Conservation (phyloP, 2,113 vertebrate species). For the Chaetura pelagica region DNA sequence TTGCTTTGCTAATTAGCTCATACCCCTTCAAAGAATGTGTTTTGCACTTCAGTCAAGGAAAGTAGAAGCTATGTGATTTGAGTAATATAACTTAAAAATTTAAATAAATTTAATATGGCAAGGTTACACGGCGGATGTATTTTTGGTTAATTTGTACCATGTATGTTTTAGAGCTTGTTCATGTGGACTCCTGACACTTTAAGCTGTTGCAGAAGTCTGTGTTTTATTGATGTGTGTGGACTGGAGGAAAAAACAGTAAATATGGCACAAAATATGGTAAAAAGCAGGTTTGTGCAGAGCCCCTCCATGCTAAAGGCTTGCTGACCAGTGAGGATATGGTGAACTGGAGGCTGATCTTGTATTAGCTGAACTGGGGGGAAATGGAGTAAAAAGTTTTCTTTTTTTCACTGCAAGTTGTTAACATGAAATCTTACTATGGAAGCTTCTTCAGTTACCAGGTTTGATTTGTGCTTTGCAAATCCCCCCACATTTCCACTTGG, state of each 20-base stretch:
- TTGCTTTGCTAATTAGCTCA: conserved; percentile 20
- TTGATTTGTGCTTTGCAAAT: not conserved
- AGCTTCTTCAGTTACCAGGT: not conserved
- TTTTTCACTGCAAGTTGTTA: not conserved
- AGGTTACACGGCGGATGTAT: not conserved
- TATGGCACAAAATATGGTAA: not conserved
- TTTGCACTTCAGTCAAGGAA: not conserved
- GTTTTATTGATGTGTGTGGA: not conserved
- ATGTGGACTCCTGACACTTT: not conserved
- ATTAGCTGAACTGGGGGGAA: not conserved
- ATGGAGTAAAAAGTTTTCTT: not conserved
- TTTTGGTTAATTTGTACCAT: not conserved
- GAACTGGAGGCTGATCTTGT: not conserved
- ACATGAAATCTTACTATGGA: not conserved
- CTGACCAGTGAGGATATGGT: fast-evolving
- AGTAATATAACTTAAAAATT: no score
- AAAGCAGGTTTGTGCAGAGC: not conserved
- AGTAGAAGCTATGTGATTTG: no score
- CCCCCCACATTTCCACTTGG: not conserved
- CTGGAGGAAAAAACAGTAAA: fast-evolving
- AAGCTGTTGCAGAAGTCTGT: not conserved
- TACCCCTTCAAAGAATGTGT: not conserved
- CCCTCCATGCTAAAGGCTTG: fast-evolving
- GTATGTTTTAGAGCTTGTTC: fast-evolving
- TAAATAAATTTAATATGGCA: not conserved